These are phyloP conservation scores for Nannobrachium achirus DNA, from an alignment of 2,113 vertebrate species.

Conservation along the genomic window DNA sequence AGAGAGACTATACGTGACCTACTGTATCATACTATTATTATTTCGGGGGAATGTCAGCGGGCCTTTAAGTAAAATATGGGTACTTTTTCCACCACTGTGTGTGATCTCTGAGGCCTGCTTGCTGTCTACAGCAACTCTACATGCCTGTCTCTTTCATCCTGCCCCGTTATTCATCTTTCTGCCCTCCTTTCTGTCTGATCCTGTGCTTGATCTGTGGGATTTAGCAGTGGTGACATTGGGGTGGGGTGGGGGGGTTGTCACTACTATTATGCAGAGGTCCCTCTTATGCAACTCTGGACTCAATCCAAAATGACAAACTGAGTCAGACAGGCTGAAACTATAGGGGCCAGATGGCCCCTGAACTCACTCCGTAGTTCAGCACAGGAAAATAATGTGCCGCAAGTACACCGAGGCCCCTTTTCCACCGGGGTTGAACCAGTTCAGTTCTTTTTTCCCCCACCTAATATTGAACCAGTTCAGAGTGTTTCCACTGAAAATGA, in stretches of 20 bases:
- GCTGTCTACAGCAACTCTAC: conserved; percentile 35
- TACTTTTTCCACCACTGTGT: not conserved
- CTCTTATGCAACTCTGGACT: conserved; percentile 63
- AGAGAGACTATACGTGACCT: no score
- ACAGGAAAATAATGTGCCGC: not conserved
- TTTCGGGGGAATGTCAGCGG: no score
- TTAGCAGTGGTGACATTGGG: conserved; percentile 40
- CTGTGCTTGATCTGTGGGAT: conserved; percentile 68
- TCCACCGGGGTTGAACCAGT: no score
- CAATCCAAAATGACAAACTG: conserved; percentile 53
- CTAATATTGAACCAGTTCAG: no score
- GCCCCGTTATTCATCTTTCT: conserved; percentile 51
- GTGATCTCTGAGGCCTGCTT: conserved; percentile 23
- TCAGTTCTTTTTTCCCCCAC: no score
- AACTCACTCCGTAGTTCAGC: conserved; percentile 23
- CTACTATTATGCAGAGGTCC: conserved; percentile 29
- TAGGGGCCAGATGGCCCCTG: conserved; percentile 16
- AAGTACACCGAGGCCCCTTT: no score
- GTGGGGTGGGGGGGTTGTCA: conserved; percentile 52
- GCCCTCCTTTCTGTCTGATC: conserved; percentile 58
- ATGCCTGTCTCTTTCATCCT: conserved; percentile 35
- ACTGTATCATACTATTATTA: no score
- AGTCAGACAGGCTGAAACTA: conserved; percentile 64
- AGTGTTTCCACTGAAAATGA: no score
- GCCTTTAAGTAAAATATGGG: no score